These are phyloP conservation scores for Oceanodroma tethys DNA, from an alignment of 2,113 vertebrate genomes.

Conservation along the genomic window DNA sequence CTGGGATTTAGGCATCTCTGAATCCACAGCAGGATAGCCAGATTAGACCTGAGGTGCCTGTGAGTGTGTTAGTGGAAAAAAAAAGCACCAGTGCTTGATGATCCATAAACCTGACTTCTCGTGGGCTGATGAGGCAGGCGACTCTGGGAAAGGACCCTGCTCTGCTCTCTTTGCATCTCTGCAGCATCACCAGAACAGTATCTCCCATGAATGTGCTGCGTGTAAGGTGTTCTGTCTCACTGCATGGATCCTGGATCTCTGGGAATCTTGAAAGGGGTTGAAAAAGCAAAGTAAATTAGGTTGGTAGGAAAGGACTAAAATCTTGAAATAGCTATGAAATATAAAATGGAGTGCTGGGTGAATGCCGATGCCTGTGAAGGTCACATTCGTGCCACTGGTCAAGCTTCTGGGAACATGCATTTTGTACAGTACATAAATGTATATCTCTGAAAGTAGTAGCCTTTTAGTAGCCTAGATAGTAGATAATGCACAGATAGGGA, in stretches of 20 bases:
- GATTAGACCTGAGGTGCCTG: neutral
- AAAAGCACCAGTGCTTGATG: neutral
- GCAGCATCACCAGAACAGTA: neutral
- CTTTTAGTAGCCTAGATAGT: neutral
- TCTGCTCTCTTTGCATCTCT: neutral
- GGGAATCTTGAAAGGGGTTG: neutral
- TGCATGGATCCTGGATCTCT: neutral
- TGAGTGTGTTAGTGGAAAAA: too few species aligned
- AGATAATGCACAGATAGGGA: neutral
- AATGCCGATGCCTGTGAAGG: neutral
- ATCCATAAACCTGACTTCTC: neutral
- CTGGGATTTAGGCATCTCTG: neutral
- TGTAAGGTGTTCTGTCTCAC: accelerated
- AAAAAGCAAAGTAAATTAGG: neutral
- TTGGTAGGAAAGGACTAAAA: neutral
- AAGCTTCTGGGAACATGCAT: neutral
- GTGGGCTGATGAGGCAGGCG: neutral
- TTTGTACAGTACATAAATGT: neutral
- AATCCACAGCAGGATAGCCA: neutral
- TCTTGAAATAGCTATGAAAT: neutral
- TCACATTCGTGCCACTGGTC: neutral
- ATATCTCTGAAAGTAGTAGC: neutral
- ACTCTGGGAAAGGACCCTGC: neutral
- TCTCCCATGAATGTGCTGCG: neutral
- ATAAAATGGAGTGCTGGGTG: neutral